Percentiles rank a stretch among this genome's conserved stretches.
Evolutionary conservation across 1,140 invertebrate species (phyloP).

Genomic region (Rhizoglyphus robini): DNA sequence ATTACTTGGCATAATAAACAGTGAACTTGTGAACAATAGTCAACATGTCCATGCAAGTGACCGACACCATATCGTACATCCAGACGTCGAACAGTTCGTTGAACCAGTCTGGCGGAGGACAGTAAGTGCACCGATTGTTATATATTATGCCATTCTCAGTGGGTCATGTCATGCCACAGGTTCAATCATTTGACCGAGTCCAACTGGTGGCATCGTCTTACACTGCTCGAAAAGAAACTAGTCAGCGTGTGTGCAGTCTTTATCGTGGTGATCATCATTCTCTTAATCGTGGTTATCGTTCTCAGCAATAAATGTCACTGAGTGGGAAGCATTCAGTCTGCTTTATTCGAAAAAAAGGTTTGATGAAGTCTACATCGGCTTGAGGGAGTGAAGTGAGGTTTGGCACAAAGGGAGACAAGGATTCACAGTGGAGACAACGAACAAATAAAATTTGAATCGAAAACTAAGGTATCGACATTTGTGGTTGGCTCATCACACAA

Average conservation of each 20-base stretch:
- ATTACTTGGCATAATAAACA: not conserved
- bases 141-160: not conserved
- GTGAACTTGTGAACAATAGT: not conserved
- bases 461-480: not conserved
- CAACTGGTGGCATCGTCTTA: not conserved
- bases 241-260: not conserved
- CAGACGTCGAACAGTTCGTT: not conserved
- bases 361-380: not conserved
- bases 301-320: not conserved
- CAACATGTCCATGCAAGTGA: conserved; percentile 15
- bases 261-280: not conserved
- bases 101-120: not conserved
- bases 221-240: conserved; percentile 2
- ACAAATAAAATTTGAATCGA: not conserved
- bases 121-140: not conserved
- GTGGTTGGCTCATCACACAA: not conserved
- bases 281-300: not conserved
- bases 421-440: not conserved
- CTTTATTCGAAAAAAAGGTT: not conserved
- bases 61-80: conserved; percentile 8
- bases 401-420: not conserved
- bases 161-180: not conserved
- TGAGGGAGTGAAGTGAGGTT: not conserved
- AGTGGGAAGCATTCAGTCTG: not conserved
- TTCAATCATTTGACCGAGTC: not conserved